Base-by-base conservation (phyloP, 2,888 invertebrate species). In the Caenorhabditis uteleia region DNA sequence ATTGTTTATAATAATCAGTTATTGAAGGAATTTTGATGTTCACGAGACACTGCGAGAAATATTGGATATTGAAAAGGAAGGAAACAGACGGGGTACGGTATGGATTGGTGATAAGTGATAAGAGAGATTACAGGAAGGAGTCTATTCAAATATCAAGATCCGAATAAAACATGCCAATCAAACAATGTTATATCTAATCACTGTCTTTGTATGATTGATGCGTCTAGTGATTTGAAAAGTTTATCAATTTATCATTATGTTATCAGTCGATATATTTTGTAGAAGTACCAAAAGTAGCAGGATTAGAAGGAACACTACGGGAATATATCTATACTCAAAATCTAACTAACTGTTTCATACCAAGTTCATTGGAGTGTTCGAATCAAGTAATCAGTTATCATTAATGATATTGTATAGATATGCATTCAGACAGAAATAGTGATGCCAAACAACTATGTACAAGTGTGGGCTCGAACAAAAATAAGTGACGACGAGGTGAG, bases 1-100 rank as follows among this genome's bases (percentile, higher is more conserved):
- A 16, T n/a, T 25, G 10, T 8, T 18, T 3, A 10, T 3, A 26
- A 42, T 14, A 0, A 38, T 21, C 23, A 8, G 16, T 23, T 38
- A 16, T 53, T 68, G 20, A 26, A 74, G 73, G 27, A 71, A 71
- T 31, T 66, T 71, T 26, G 71, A 74, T 23, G 51, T 74, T 1
- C 67, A 71, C 27, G 69, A 66, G n/a, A 71, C 68, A 8, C 26
- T 72, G 3, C 46, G 61, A 3, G 65, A 55, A 34, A 31, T 70
- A 0, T 33, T 62, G 18, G 43, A 42, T 39, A 44, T 16, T 48
- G 26, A 3, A 42, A 23, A 34, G 38, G 6, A 12, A 20, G 29
- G 27, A 29, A 36, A 64, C 34, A n/a, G 40, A 23, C 33, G 27
- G 47, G 21, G n/a, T 20, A 14, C 25, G 4, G 20, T 49, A 23